A percentile compares a stretch with the other conserved stretches of the same genome.
Conservation (phyloP, 53 echinoderm and acorn worm genomes). For the Holothuria scabra region DNA sequence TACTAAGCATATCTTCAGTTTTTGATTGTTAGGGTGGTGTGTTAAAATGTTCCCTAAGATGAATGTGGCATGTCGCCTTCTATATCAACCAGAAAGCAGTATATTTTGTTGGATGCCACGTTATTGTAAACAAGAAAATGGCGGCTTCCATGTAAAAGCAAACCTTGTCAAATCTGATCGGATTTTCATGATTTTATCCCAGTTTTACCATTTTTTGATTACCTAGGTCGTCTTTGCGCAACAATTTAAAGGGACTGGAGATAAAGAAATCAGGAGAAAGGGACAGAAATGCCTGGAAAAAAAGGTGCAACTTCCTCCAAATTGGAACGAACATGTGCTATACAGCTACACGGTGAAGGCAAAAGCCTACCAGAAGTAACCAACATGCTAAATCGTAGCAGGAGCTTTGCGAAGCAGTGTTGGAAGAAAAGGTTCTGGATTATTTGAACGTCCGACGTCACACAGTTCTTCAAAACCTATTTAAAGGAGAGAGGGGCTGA, state of each 20-base stretch:
- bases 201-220: too few species aligned
- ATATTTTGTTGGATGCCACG: too few species aligned
- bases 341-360: conserved; percentile 49
- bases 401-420: conserved; percentile 31
- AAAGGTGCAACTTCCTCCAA: conserved; percentile 5
- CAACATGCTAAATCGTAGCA: conserved; percentile 44
- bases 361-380: conserved; percentile 40
- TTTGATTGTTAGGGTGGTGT: too few species aligned
- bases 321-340: conserved; percentile 34
- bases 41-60: too few species aligned
- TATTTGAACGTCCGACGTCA: conserved; percentile 30
- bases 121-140: too few species aligned
- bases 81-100: too few species aligned
- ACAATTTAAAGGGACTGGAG: conserved; percentile 21
- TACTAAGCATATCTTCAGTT: too few species aligned
- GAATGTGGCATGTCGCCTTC: too few species aligned
- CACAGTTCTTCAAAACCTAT: conserved; percentile 30
- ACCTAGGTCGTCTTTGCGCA: not conserved
- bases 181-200: too few species aligned
- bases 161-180: too few species aligned
- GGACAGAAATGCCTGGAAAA: conserved; percentile 18
- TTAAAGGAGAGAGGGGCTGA: conserved; percentile 44
- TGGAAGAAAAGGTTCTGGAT: too few species aligned
- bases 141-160: too few species aligned
- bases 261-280: conserved; percentile 4